Evolutionary conservation across 1,140 invertebrate genomes (phyloP).

Genomic region (Aphidius gifuensis): DNA sequence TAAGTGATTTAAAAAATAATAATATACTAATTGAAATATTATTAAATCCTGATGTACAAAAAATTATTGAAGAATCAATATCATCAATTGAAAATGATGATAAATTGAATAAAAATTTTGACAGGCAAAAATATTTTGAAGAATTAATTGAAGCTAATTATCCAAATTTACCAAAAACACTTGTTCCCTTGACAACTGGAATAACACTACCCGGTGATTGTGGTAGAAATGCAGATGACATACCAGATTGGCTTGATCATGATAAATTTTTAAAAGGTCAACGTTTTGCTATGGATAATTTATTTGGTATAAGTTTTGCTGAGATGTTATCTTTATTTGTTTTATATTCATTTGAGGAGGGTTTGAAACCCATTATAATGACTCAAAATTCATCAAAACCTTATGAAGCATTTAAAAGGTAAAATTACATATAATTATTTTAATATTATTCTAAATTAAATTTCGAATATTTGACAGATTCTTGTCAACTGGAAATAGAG

Average conservation of each 20-base stretch:
- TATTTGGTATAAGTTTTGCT: conserved; percentile 59
- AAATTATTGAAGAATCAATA: too few species aligned
- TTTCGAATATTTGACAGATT: conserved; percentile 42
- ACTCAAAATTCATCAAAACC: conserved; percentile 64
- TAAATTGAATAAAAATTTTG: too few species aligned
- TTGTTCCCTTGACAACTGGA: not conserved
- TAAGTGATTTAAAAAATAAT: too few species aligned
- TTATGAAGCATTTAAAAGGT: conserved; percentile 69
- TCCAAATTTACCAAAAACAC: conserved; percentile 10
- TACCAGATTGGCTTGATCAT: conserved; percentile 43
- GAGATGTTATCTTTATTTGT: conserved; percentile 64
- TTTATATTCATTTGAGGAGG: conserved; percentile 63
- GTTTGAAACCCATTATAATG: conserved; percentile 62
- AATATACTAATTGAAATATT: too few species aligned
- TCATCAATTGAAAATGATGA: too few species aligned
- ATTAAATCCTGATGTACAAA: too few species aligned
- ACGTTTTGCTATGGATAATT: conserved; percentile 61
- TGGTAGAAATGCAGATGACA: conserved; percentile 1
- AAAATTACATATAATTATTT: conserved; percentile 37
- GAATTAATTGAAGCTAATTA: not conserved
- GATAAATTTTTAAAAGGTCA: conserved; percentile 61
- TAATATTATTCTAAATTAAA: not conserved
- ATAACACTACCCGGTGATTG: not conserved
- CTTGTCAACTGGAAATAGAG: conserved; percentile 49
- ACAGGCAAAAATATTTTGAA: not conserved